A percentile compares a stretch with the other conserved stretches of the same genome.
Evolutionary conservation across 2,888 invertebrate species (phyloP).

Genomic region (Coleophora flavipennella): DNA sequence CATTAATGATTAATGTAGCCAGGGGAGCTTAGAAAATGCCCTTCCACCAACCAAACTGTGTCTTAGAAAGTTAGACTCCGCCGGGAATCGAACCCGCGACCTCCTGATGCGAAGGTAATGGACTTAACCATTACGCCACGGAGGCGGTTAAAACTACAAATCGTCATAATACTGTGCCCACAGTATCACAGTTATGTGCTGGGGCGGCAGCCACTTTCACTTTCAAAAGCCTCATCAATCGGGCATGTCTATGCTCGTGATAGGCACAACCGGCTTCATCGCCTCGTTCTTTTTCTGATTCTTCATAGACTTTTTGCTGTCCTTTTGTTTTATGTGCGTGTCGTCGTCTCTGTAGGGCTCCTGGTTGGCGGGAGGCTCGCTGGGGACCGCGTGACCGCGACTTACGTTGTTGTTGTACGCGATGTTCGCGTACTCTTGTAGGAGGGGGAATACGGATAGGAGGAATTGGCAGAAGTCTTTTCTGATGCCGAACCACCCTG

Average conservation of each 20-base stretch:
- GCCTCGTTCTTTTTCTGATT: slow-evolving; percentile 83
- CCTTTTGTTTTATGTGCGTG: slow-evolving; percentile 61
- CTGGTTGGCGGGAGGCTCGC: slow-evolving; percentile 47
- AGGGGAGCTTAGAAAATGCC: too few relatives aligned
- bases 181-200: too few relatives aligned
- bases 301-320: slow-evolving; percentile 76
- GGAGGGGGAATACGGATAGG: slow-evolving; percentile 92
- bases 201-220: too few relatives aligned
- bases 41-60: too few relatives aligned
- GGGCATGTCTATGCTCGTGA: slow-evolving; percentile 91
- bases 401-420: slow-evolving; percentile 84
- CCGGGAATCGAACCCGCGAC: too few relatives aligned
- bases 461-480: slow-evolving; percentile 98
- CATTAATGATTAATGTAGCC: too few relatives aligned
- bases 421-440: slow-evolving; percentile 99
- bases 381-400: slow-evolving; percentile 37
- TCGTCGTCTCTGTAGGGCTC: slow-evolving; percentile 65
- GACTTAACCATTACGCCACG: too few relatives aligned
- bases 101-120: too few relatives aligned
- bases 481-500: slow-evolving; percentile 99
- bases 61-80: too few relatives aligned
- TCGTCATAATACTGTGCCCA: too few relatives aligned
- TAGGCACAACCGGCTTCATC: slow-evolving; percentile 89
- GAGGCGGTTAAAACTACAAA: too few relatives aligned
- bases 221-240: slow-evolving; percentile 76